Evolutionary conservation across 1,140 invertebrate genomes (phyloP).

Genomic region (Hermatobates lingyangjiaoensis): DNA sequence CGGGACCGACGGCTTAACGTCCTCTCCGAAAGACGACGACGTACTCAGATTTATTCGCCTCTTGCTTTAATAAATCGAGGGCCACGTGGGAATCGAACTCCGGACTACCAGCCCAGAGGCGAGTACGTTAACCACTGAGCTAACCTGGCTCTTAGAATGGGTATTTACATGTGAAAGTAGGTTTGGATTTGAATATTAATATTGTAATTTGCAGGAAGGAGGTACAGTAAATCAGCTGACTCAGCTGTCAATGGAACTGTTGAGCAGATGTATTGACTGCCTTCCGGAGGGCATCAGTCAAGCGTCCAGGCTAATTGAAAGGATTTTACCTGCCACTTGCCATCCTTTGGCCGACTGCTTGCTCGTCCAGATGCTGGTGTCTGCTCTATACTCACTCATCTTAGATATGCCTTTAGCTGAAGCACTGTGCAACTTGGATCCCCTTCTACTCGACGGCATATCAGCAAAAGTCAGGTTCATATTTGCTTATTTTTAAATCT

Average conservation of each 20-base stretch:
- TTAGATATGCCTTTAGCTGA: conserved; percentile 33
- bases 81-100: too few relatives aligned
- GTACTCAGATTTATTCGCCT: too few relatives aligned
- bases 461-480: conserved; percentile 34
- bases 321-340: conserved; percentile 40
- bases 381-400: conserved; percentile 23
- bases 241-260: conserved; percentile 44
- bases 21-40: too few relatives aligned
- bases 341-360: conserved; percentile 41
- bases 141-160: too few relatives aligned
- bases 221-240: conserved; percentile 23
- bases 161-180: too few relatives aligned
- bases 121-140: too few relatives aligned
- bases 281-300: conserved; percentile 34
- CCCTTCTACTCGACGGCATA: conserved; percentile 47
- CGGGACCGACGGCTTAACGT: too few relatives aligned
- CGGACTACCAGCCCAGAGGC: too few relatives aligned
- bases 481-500: not conserved
- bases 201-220: conserved; percentile 13
- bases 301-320: conserved; percentile 34
- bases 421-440: conserved; percentile 49
- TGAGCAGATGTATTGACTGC: conserved; percentile 41
- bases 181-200: too few relatives aligned
- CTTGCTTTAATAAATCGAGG: too few relatives aligned
- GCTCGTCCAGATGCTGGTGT: conserved; percentile 33